Base-by-base conservation (phyloP, 1,140 invertebrate species). In the Hetaerina americana region DNA sequence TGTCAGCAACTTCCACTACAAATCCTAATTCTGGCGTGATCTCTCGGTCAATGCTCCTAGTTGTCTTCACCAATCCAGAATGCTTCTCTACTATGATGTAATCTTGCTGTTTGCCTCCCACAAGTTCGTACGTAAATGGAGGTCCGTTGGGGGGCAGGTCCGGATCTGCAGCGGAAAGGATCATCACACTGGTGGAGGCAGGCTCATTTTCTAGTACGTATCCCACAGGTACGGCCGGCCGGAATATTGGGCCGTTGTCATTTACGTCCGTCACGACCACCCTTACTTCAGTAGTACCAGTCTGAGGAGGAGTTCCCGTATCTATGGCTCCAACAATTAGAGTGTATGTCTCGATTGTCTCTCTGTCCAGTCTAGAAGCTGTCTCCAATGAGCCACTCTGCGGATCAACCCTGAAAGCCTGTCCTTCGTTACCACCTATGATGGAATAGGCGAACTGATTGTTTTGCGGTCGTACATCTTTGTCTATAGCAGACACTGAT, bases 401-500 rank as follows among this genome's bases (percentile, higher is more conserved):
- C 0, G 92, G 88, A 83, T 96, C 92, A n/a, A 97, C 89, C 78
- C 91, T 92, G 79, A 98, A 98, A 31, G 88, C 86, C 79, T 92
- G 89, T 29, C 89, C 89, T 0, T 84, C 79, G 78, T 96, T 96
- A 3, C 94, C 94, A 66, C 86, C 87, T 26, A 96, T 89, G 29
- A 97, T 95, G 0, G 91, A 93, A 78, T 95, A 97, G 26, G 88
- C 91, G 78, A 97, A 97, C 75, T 94, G 91, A 81, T 95, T 95
- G 78, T 97, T 96, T 78, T 93, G 90, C 15, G 91, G 89, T 1
- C 91, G 84, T 0, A 96, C 92, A 80, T 98, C 95, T 81, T 94
- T 95, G 78, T 98, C 95, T 0, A 92, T 81, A 0, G 95, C 95
- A 78, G 90, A 88, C 0, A 98, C 94, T 24, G 87, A 87, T 3